Evolutionary conservation across 2,113 vertebrate genomes (phyloP), one percentile per base, ranked within the genome.

Genomic region (Grallaria varia): DNA sequence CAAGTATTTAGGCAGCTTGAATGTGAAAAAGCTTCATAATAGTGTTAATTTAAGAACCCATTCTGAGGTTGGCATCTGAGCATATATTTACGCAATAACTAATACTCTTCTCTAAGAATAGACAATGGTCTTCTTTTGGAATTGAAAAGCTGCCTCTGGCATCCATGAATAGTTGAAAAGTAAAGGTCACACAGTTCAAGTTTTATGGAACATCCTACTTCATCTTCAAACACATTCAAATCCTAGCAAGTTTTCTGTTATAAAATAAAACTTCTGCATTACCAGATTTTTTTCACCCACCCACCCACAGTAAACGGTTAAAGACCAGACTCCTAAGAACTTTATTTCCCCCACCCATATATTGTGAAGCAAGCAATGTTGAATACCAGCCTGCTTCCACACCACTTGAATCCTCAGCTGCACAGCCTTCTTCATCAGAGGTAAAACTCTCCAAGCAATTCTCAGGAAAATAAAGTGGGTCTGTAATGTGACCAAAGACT

Each of bases 381-480:
- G 23, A 89, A 72, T 31, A 56, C 3, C n/a, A 56, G 13, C 33
- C 53, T 77, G 22, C 19, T 92, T 94, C 52, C 10, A 68, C 24
- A 42, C 1, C 8, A 33, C n/a, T 58, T 63, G 35, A 87, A 87
- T 76, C 12, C 25, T 84, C 40, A 69, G 53, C 25, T 49, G 31
- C 1, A 1, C 21, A 63, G 21, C 8, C 9, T 13, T 23, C 42
- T 47, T 89, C 63, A 50, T 14, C 0, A 3, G 22, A 12, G 28
- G 4, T 47, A 68, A 76, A 83, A 50, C 2, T 44, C 60, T n/a
- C 56, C 58, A 74, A 74, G 28, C 4, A 89, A n/a, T 53, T 82
- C 31, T 76, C 8, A 73, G 24, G 21, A 78, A n/a, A 23, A 31
- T 4, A 45, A 58, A 58, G 15, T 56, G 10, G 8, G 24, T 60